A percentile compares a stretch with the other conserved stretches of the same genome.
Conservation (phyloP, 2,797 vertebrate species). For the Masticophis lateralis region DNA sequence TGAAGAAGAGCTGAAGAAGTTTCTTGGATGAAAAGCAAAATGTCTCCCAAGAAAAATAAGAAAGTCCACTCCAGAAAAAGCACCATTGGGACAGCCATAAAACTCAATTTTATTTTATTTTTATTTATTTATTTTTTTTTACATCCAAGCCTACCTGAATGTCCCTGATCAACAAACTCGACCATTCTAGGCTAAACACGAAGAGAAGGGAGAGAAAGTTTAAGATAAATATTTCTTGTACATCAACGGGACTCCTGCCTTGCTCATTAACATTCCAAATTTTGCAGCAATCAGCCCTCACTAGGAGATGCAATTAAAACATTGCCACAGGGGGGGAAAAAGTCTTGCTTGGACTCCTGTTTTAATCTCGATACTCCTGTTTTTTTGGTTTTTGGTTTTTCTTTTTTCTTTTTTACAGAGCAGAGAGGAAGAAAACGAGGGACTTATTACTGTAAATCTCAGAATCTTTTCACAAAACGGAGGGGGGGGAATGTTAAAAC, state of each 20-base stretch:
- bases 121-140: too few species aligned
- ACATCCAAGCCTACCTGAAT: background rate
- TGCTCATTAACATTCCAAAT: background rate
- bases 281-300: background rate
- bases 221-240: background rate
- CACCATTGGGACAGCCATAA: too few species aligned
- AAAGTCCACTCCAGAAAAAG: too few species aligned
- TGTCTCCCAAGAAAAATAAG: too few species aligned
- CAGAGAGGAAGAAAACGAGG: background rate
- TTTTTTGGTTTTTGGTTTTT: background rate
- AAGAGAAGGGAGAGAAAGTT: background rate
- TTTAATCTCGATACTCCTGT: background rate
- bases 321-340: background rate
- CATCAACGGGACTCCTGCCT: background rate
- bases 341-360: background rate
- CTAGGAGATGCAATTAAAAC: background rate
- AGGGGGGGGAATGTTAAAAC: background rate
- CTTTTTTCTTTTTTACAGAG: background rate
- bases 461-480: background rate
- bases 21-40: too few species aligned
- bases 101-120: background rate
- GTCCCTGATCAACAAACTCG: background rate
- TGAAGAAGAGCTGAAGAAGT: too few species aligned
- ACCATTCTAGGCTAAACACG: background rate
- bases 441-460: background rate